phyloP scores from a whole-genome alignment of 2,113 vertebrate genomes.

The Eublepharis macularius region DNA sequence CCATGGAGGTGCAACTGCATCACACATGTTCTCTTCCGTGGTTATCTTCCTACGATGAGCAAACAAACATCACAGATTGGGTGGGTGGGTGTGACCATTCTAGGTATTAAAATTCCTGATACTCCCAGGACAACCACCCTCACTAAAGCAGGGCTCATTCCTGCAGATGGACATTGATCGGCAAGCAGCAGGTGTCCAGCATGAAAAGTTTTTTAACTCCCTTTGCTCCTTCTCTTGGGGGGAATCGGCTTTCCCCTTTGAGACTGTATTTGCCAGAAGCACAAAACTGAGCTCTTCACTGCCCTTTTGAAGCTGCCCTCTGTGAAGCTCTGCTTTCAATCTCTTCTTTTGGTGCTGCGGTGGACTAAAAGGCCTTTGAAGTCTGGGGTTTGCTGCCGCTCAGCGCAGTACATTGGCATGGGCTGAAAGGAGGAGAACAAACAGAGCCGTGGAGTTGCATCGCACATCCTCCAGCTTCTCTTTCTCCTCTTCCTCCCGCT shows the following conservation, averaged over 20 bases:
- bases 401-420: not conserved
- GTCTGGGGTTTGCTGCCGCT: not conserved
- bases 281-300: slow-evolving; percentile 34
- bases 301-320: slow-evolving; percentile 19
- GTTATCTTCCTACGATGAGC: too few relatives aligned
- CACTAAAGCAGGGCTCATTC: too few relatives aligned
- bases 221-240: not conserved
- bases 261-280: not conserved
- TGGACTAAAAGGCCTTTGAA: slow-evolving; percentile 58
- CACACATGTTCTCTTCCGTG: too few relatives aligned
- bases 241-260: not conserved
- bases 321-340: slow-evolving; percentile 28
- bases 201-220: too few relatives aligned
- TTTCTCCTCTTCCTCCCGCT: not conserved
- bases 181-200: too few relatives aligned
- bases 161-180: too few relatives aligned
- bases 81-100: too few relatives aligned
- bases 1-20: too few relatives aligned
- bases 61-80: too few relatives aligned
- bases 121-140: too few relatives aligned
- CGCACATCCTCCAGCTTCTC: fast-evolving
- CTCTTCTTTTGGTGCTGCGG: slow-evolving; percentile 15
- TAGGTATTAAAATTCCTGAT: too few relatives aligned
- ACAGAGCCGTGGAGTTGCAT: not conserved
- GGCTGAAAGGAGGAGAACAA: slow-evolving; percentile 8